Evolutionary conservation across 1,140 invertebrate species (phyloP), one percentile per base, ranked within the genome.

Genomic region (Aphidius ervi): DNA sequence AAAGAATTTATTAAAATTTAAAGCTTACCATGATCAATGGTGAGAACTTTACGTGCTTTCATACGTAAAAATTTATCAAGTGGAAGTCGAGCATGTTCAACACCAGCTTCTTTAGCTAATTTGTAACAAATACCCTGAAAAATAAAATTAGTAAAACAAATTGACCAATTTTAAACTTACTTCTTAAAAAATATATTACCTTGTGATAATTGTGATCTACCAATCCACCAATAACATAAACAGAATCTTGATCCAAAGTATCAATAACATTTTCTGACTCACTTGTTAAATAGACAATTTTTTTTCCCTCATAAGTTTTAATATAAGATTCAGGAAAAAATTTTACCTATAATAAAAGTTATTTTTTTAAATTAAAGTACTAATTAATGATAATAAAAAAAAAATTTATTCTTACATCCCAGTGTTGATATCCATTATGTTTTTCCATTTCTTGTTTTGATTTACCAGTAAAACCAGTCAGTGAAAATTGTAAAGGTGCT

Each of bases 131-230:
- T 73, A 6, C 95, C 94, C 88, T 92, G 74, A 82, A 61, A 65
- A 47, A 7, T 16, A 65, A 56, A 65, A 31, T 57, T 63, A 58
- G 48, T 57, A 46, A 66, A 52, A 57, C 42, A 48, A 2, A 39
- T 16, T 41, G 20, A 48, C 4, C 8, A 49, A 62, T 39, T 43
- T 55, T 46, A 39, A 5, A 47, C 56, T 49, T 23, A n/a, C 40
- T 53, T 40, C 39, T 59, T 9, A 47, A 56, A 9, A 59, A 54
- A 52, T 58, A 64, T 55, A 62, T 71, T 76, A 93, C 92, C 83
- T 98, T 98, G 67, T 97, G 88, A 66, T 88, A 83, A 82, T 99
- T 99, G 74, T 99, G 97, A 82, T 99, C 97, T 1, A 99, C 94
- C 16, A 99, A 80, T 54, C 96, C 97, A 48, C 97, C 97, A 78